phyloP scores from a whole-genome alignment of 2,113 vertebrate species.

The Rhinichthys klamathensis region DNA sequence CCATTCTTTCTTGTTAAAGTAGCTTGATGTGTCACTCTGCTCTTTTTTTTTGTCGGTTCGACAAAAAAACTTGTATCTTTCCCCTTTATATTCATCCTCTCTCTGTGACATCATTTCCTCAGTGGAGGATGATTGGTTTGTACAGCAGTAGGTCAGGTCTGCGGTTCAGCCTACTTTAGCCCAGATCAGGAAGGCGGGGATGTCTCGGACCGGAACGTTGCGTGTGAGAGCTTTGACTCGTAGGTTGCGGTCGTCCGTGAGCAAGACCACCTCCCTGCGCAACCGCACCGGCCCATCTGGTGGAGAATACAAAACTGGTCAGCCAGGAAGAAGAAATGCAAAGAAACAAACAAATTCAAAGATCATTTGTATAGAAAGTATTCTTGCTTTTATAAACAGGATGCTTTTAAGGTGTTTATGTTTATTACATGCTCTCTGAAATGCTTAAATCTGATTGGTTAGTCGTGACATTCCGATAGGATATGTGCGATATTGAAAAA shows the following conservation, averaged over 20 bases:
- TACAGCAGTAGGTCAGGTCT: slow-evolving; percentile 2
- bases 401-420: too few relatives aligned
- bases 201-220: slow-evolving; percentile 95
- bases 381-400: too few relatives aligned
- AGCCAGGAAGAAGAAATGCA: too few relatives aligned
- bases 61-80: too few relatives aligned
- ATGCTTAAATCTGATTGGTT: too few relatives aligned
- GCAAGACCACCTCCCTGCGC: slow-evolving; percentile 91
- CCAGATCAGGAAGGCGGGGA: slow-evolving; percentile 95
- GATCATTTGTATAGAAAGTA: too few relatives aligned
- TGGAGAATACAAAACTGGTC: slow-evolving; percentile 61
- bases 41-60: slow-evolving; percentile 3
- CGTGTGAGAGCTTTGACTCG: slow-evolving; percentile 95
- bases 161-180: slow-evolving; percentile 94
- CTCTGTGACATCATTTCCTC: slow-evolving; percentile 38
- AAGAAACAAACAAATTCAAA: too few relatives aligned
- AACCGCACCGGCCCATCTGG: slow-evolving; percentile 87
- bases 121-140: slow-evolving; percentile 42
- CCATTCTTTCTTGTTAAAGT: slow-evolving; percentile 16
- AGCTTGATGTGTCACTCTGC: slow-evolving; percentile 24
- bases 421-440: too few relatives aligned
- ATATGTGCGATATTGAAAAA: too few relatives aligned
- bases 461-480: too few relatives aligned
- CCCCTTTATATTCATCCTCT: slow-evolving; percentile 8
- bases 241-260: slow-evolving; percentile 95